Evolutionary conservation across 2,113 vertebrate species (phyloP).

Genomic region (Malurus melanocephalus): DNA sequence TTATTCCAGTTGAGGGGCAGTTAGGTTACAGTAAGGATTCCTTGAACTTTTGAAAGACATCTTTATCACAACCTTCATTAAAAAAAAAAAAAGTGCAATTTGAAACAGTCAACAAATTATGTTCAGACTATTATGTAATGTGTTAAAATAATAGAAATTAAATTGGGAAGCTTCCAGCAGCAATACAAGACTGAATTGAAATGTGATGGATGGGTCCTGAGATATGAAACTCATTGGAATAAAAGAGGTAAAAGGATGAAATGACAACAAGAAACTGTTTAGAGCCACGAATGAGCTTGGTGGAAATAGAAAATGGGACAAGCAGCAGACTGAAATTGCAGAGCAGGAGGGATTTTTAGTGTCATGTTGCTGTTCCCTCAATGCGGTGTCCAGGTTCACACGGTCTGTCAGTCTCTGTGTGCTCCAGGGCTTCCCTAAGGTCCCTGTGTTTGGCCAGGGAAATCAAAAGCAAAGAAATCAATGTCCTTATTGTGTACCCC

Average conservation of each 20-base stretch:
- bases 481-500: not conserved
- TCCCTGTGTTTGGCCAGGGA: not conserved
- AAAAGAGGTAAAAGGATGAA: not conserved
- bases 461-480: not conserved
- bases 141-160: slow-evolving; percentile 1
- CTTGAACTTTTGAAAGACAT: not conserved
- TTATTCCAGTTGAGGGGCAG: not conserved
- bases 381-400: not conserved
- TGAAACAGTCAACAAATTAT: not conserved
- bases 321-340: not conserved
- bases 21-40: not conserved
- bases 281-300: not conserved
- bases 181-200: not conserved
- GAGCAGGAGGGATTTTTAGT: not conserved
- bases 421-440: not conserved
- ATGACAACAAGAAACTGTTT: not conserved
- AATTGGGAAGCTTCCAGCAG: not conserved
- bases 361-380: not conserved
- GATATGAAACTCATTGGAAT: not conserved
- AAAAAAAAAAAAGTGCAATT: not conserved
- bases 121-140: not conserved
- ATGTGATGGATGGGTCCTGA: not conserved
- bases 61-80: not conserved
- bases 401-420: rapidly evolving
- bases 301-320: slow-evolving; percentile 1